Evolutionary conservation across 2,888 invertebrate genomes (phyloP), one percentile per base, ranked within the genome.

Genomic region (Lapara coniferarum): DNA sequence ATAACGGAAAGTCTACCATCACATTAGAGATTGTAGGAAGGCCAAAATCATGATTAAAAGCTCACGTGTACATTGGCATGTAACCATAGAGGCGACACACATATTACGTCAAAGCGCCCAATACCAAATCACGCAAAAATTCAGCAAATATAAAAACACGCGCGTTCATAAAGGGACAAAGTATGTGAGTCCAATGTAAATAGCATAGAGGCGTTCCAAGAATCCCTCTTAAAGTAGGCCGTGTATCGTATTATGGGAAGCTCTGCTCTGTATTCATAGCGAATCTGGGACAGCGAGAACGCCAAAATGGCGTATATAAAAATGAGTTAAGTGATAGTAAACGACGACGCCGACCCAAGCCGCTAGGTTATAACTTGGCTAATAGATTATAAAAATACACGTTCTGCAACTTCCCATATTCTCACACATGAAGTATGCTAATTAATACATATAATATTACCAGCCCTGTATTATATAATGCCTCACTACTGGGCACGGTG

Each of bases 311-410:
- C 83, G 83, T 82, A 81, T 86, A 90, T 90, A 89, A 90, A 90
- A 90, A 90, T 90, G 89, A 90, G 89, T 89, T 89, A 89, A 90
- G 90, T 89, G 90, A 89, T 90, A 89, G 87, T 89, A 90, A 90
- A 89, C 85, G 88, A 82, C 79, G 81, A 74, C 81, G 80, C 76
- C 80, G 76, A 77, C 79, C 77, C 75, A 80, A 80, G 80, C 83
- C 83, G 82, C 80, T 78, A 85, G 86, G 81, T 86, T 85, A 87
- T 85, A 89, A 89, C 85, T 88, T 81, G 72, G 73, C 79, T 87
- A 89, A 89, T 87, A 87, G 85, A 88, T 86, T 89, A 83, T 85
- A 79, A 86, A 87, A 83, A 77, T 46, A 63, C 63, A 63, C 37
- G 46, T 59, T 16, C 19, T 63, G 19, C 13, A 46, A 46, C 46